These are phyloP conservation scores for Plemyria rubiginata DNA, from an alignment of 2,888 invertebrate genomes.

Conservation along the genomic window DNA sequence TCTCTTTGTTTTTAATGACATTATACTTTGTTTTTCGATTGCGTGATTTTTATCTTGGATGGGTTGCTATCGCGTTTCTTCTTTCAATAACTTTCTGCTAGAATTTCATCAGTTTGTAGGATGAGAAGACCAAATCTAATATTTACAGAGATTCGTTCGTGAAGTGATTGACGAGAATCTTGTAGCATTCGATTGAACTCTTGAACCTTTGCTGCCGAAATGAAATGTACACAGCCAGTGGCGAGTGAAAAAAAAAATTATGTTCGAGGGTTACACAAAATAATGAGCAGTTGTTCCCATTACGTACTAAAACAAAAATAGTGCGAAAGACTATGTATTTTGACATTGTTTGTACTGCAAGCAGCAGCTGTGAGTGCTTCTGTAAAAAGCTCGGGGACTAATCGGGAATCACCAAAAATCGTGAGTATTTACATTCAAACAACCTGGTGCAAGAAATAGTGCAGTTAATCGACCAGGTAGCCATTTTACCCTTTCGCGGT, in stretches of 20 bases:
- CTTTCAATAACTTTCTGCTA: background rate
- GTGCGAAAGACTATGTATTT: conserved; percentile 56
- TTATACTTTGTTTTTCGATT: background rate
- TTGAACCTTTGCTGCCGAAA: conserved; percentile 56
- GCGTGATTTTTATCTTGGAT: background rate
- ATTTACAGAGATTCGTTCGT: background rate
- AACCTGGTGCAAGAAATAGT: conserved; percentile 5
- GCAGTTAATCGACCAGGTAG: conserved; percentile 23
- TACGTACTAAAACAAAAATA: conserved; percentile 54
- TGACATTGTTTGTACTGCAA: conserved; percentile 45
- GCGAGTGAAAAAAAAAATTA: conserved; percentile 45
- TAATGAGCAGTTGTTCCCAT: conserved; percentile 47
- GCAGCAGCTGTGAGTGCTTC: conserved; percentile 20
- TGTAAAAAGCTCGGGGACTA: conserved; percentile 44
- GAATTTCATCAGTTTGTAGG: background rate
- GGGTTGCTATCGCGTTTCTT: background rate
- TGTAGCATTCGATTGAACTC: conserved; percentile 30
- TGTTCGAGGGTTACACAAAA: conserved; percentile 46
- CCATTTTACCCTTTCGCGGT: conserved; percentile 34
- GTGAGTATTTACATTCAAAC: conserved; percentile 33
- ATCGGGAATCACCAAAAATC: conserved; percentile 38
- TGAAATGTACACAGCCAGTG: conserved; percentile 50
- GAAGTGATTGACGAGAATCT: conserved; percentile 11
- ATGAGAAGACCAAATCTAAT: background rate
- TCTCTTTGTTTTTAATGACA: background rate